A percentile compares a stretch with the other conserved stretches of the same genome.
Conservation (phyloP, 2,113 vertebrate genomes). For the Eptatretus burgeri region DNA sequence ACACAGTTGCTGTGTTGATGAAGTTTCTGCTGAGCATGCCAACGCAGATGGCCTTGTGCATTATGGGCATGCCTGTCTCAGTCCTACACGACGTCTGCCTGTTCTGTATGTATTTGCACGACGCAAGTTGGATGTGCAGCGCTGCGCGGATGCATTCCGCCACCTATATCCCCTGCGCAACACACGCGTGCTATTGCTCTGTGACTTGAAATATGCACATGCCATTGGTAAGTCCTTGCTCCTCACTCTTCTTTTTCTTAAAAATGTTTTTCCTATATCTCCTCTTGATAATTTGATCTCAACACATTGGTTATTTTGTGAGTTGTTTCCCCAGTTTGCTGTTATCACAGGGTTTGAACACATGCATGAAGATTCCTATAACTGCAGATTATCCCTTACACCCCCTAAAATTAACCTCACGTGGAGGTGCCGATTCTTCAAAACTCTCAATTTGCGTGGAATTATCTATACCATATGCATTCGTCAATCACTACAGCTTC, state of each 20-base stretch:
- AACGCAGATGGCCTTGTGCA: constrained; percentile 43
- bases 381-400: no score
- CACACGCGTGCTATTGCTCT: constrained; percentile 28
- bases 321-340: no score
- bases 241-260: not conserved
- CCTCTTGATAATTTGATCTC: constrained; percentile 11
- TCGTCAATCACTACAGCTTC: no score
- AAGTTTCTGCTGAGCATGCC: constrained; percentile 52
- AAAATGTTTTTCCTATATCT: constrained; percentile 11
- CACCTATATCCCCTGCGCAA: constrained; percentile 25
- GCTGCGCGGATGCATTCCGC: constrained; percentile 27
- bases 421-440: no score
- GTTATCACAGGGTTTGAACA: no score
- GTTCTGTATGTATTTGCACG: constrained; percentile 41
- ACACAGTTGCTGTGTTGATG: constrained; percentile 68
- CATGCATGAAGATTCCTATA: no score
- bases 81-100: constrained; percentile 32
- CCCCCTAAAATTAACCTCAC: no score
- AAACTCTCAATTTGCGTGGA: no score
- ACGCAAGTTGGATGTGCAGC: constrained; percentile 20
- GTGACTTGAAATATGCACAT: constrained; percentile 32
- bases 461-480: no score
- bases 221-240: constrained; percentile 18
- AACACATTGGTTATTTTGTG: no score
- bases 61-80: constrained; percentile 54